These are phyloP conservation scores for Poeciliopsis presidionis DNA, from an alignment of 2,797 vertebrate genomes.

Conservation along the genomic window DNA sequence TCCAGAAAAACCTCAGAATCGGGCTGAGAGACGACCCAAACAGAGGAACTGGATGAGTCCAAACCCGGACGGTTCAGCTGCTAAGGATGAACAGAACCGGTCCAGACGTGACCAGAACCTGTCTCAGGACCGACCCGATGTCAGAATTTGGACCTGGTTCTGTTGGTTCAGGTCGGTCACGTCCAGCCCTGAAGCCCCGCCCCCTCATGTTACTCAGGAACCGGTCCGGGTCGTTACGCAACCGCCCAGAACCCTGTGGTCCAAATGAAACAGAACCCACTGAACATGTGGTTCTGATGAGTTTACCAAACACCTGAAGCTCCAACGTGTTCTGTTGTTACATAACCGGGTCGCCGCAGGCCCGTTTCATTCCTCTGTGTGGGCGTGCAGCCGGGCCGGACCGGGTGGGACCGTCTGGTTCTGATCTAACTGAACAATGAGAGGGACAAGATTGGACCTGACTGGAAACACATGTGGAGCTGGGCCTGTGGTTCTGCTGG, in stretches of 20 bases:
- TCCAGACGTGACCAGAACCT: not conserved
- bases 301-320: conserved; percentile 12
- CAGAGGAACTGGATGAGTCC: not conserved
- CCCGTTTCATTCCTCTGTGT: conserved; percentile 30
- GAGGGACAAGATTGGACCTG: conserved; percentile 19
- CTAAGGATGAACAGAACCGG: not conserved
- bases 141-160: not conserved
- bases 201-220: not conserved
- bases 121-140: not conserved
- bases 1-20: not conserved
- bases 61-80: not conserved
- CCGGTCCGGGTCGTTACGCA: not conserved
- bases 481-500: conserved; percentile 13
- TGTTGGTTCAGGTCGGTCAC: not conserved
- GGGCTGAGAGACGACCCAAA: not conserved
- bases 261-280: conserved; percentile 6
- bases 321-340: not conserved
- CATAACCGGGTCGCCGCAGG: conserved; percentile 14
- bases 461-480: conserved; percentile 51
- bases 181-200: not conserved
- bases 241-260: not conserved
- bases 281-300: conserved; percentile 1
- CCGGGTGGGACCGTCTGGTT: conserved; percentile 35
- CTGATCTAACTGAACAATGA: conserved; percentile 22
- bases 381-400: conserved; percentile 20